Conservation (phyloP, 2,797 vertebrate species). For the Gymnothorax reevesii region DNA sequence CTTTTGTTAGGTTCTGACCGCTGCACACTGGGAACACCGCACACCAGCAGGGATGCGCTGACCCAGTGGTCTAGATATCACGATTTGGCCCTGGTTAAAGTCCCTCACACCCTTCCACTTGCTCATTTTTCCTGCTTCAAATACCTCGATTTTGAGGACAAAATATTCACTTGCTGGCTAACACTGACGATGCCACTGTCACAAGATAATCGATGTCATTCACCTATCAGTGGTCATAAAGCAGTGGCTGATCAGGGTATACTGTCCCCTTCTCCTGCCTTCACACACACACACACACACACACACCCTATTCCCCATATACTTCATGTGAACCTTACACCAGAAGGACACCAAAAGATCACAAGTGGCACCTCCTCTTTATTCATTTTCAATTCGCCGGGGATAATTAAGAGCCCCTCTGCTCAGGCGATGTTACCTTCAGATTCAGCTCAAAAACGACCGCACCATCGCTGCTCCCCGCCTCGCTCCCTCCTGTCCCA, state of each 20-base stretch:
- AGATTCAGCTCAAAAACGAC: constrained; percentile 58
- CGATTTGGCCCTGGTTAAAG: too few relatives aligned
- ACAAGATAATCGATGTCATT: too few relatives aligned
- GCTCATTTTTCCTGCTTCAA: too few relatives aligned
- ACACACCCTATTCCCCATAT: not conserved
- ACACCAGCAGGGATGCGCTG: too few relatives aligned
- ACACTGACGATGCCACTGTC: too few relatives aligned
- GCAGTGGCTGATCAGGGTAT: not conserved
- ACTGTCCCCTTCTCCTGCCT: not conserved
- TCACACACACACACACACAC: constrained; percentile 35
- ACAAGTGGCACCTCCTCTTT: constrained; percentile 53
- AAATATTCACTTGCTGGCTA: too few relatives aligned
- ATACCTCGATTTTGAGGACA: too few relatives aligned
- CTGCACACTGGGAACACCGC: too few relatives aligned
- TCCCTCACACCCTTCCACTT: too few relatives aligned
- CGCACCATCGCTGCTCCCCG: constrained; percentile 60
- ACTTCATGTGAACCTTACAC: not conserved
- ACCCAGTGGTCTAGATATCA: too few relatives aligned
- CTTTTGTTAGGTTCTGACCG: too few relatives aligned
- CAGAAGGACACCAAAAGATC: constrained; percentile 35
- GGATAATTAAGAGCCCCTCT: constrained; percentile 60
- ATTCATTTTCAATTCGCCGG: constrained; percentile 60
- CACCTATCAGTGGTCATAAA: too few relatives aligned
- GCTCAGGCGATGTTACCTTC: constrained; percentile 54
- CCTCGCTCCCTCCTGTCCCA: constrained; percentile 45